Percentiles rank a stretch among this genome's conserved stretches.
Evolutionary conservation across 1,140 invertebrate species (phyloP).

Genomic region (Drosophila simulans): DNA sequence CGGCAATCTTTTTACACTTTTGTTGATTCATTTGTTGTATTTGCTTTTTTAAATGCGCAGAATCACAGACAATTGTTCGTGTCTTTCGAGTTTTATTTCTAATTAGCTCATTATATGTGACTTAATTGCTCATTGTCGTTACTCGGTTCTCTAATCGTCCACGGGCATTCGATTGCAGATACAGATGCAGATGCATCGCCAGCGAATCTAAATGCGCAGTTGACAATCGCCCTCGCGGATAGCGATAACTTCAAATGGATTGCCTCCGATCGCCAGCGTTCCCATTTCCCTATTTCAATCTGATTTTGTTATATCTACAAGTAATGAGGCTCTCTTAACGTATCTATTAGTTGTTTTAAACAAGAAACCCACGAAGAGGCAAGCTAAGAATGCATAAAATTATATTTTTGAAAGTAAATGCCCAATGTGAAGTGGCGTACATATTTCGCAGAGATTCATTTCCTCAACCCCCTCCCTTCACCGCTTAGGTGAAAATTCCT

Average conservation of each 20-base stretch:
- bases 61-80: constrained; percentile 38
- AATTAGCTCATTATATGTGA: constrained; percentile 65
- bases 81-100: constrained; percentile 52
- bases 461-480: constrained; percentile 7
- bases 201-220: constrained; percentile 62
- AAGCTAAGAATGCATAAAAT: neutral
- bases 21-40: neutral
- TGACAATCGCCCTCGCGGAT: constrained; percentile 5
- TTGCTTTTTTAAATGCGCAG: constrained; percentile 7
- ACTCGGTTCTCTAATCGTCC: constrained; percentile 30
- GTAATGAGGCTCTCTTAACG: too few relatives aligned
- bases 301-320: neutral
- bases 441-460: constrained; percentile 62
- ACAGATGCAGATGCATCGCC: constrained; percentile 48
- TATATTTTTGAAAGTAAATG: constrained; percentile 3
- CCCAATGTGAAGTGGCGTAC: constrained; percentile 57
- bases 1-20: constrained; percentile 17
- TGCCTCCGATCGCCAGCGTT: constrained; percentile 2
- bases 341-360: too few relatives aligned
- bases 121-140: constrained; percentile 70
- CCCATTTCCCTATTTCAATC: neutral
- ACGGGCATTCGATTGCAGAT: constrained; percentile 41
- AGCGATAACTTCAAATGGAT: constrained; percentile 11
- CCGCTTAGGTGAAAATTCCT: constrained; percentile 56
- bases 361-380: neutral